Percentiles rank a stretch among this genome's conserved stretches.
Conservation (phyloP, 1,140 invertebrate species). For the Cydia amplana region DNA sequence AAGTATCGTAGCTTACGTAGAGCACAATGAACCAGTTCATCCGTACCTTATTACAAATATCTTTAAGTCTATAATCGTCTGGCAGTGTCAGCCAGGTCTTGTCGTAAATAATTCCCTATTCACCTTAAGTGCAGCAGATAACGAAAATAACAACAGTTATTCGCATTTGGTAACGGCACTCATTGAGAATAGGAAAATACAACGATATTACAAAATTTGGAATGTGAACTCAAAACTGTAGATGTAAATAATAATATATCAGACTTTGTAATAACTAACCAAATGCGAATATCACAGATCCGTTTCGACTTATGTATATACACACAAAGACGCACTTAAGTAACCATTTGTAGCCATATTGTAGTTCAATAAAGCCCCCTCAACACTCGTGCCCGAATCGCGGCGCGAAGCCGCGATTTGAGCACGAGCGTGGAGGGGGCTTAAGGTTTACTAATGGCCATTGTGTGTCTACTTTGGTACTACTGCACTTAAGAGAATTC, state of each 20-base stretch:
- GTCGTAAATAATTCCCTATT: conserved; percentile 59
- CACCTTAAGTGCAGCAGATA: conserved; percentile 77
- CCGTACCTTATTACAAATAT: not conserved
- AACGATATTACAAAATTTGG: conserved; percentile 30
- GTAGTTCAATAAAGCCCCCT: not conserved
- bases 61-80: not conserved
- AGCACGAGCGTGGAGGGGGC: no score
- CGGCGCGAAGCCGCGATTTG: no score
- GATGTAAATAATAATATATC: conserved; percentile 42
- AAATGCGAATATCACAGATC: conserved; percentile 79
- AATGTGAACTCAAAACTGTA: conserved; percentile 28
- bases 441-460: not conserved
- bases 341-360: not conserved
- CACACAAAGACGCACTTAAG: not conserved
- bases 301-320: conserved; percentile 43
- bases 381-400: no score
- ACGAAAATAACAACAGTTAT: conserved; percentile 75
- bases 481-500: conserved; percentile 74
- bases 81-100: conserved; percentile 19
- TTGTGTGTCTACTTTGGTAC: conserved; percentile 35
- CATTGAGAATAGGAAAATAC: conserved; percentile 67
- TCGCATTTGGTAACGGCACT: conserved; percentile 77
- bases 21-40: no score
- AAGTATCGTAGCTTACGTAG: not conserved
- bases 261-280: conserved; percentile 61